Evolutionary conservation across 1,140 invertebrate genomes (phyloP).

Genomic region (Scaptomyza montana): DNA sequence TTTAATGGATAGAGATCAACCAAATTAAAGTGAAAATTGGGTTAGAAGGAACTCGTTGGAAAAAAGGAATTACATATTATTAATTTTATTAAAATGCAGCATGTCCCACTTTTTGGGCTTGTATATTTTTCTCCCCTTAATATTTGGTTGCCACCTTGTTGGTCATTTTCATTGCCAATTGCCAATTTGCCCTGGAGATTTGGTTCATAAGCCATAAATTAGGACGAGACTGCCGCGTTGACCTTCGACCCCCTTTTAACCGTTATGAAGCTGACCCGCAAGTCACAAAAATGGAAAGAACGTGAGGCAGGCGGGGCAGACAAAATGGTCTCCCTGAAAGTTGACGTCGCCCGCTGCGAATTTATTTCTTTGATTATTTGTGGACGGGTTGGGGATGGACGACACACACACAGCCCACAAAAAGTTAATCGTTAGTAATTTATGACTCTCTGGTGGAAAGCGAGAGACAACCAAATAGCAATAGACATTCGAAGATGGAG

Average conservation of each 20-base stretch:
- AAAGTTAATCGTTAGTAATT: conserved; percentile 77
- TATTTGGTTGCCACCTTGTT: conserved; percentile 5
- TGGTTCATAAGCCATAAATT: conserved; percentile 42
- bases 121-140: background rate
- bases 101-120: too few species aligned
- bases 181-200: conserved; percentile 39
- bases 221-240: conserved; percentile 20
- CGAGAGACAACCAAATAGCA: conserved; percentile 12
- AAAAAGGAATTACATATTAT: too few species aligned
- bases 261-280: conserved; percentile 39
- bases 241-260: conserved; percentile 34
- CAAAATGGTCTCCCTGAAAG: background rate
- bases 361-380: conserved; percentile 61
- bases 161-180: conserved; percentile 11
- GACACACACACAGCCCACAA: conserved; percentile 31
- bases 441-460: conserved; percentile 54
- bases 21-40: too few species aligned
- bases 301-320: background rate
- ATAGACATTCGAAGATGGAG: background rate
- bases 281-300: background rate
- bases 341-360: conserved; percentile 35
- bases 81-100: too few species aligned
- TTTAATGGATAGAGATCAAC: background rate
- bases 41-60: too few species aligned
- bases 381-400: background rate